A percentile compares a stretch with the other conserved stretches of the same genome.
Conservation (phyloP, 2,113 vertebrate genomes). For the Cochlearius cochlearius region DNA sequence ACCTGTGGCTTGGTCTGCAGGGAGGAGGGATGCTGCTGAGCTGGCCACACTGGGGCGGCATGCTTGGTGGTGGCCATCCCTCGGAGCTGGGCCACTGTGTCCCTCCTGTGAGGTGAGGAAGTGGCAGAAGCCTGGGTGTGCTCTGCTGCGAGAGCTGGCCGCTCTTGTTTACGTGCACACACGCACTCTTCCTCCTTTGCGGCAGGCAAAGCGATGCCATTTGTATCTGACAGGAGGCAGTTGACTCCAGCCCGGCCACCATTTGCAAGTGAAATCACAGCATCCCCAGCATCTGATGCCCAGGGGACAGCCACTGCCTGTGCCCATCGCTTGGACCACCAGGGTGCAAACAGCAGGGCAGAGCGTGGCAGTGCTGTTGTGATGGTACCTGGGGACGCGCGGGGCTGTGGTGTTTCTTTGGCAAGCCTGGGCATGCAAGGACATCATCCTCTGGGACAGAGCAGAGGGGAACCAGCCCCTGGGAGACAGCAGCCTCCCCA, state of each 20-base stretch:
- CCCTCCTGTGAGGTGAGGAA: not conserved
- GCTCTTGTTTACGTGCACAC: not conserved
- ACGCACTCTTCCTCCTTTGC: not conserved
- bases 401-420: not conserved
- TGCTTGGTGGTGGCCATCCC: not conserved
- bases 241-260: not conserved
- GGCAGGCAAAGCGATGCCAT: not conserved
- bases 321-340: not conserved
- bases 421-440: not conserved
- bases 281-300: not conserved
- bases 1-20: not conserved
- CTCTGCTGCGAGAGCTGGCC: rapidly evolving
- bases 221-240: not conserved
- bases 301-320: not conserved
- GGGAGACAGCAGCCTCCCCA: not conserved
- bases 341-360: not conserved
- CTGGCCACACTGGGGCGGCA: not conserved
- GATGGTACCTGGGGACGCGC: not conserved
- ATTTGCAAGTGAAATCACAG: not conserved
- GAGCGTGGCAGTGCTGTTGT: not conserved
- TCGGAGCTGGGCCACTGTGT: rapidly evolving
- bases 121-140: not conserved
- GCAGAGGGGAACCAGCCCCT: not conserved
- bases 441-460: not conserved
- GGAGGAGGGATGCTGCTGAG: not conserved